A percentile compares a stretch with the other conserved stretches of the same genome.
Conservation (phyloP, 2,113 vertebrate genomes). For the Arvicanthis niloticus region DNA sequence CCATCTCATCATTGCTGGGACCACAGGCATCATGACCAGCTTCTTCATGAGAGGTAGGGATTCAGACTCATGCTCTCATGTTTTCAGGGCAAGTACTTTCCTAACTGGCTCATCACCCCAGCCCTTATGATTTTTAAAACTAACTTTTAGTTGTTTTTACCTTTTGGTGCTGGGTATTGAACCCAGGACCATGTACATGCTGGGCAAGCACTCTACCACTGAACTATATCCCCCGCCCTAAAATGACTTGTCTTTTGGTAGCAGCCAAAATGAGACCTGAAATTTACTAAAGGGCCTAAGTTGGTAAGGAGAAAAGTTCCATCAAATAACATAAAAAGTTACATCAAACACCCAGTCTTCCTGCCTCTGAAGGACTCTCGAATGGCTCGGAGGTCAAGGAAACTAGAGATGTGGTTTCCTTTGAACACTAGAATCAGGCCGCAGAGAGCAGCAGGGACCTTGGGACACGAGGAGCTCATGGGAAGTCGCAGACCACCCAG, state of each 20-base stretch:
- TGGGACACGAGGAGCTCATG: background rate
- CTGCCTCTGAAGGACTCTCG: background rate
- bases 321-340: background rate
- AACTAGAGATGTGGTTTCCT: background rate
- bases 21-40: background rate
- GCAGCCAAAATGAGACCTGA: background rate
- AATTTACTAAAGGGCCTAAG: background rate
- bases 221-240: background rate
- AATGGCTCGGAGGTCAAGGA: background rate
- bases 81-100: background rate
- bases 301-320: background rate
- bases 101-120: too few species aligned
- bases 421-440: background rate
- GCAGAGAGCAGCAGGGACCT: background rate
- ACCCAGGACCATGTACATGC: background rate
- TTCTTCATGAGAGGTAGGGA: background rate
- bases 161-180: background rate
- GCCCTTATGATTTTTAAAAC: background rate
- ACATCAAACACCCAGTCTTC: background rate
- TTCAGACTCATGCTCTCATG: background rate
- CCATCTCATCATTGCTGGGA: background rate
- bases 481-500: background rate
- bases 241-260: conserved; percentile 3
- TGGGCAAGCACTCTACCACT: background rate
- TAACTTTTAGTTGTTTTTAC: background rate